Conservation (phyloP, 2,888 invertebrate genomes). For the Coremacera marginata region DNA sequence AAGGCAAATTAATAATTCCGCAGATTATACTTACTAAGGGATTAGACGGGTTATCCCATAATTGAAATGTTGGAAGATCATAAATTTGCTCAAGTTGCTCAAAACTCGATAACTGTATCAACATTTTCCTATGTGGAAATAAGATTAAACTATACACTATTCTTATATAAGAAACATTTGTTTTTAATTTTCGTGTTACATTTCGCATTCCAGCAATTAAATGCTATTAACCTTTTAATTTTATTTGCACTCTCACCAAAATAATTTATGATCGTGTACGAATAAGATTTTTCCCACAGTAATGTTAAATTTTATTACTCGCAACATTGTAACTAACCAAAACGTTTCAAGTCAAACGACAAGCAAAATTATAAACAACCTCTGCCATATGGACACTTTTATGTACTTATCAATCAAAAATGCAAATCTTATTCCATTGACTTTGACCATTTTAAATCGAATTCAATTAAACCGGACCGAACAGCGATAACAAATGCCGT, state of each 20-base stretch:
- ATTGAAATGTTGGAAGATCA: no score
- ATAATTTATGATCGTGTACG: slow-evolving; percentile 12
- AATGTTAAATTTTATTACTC: not conserved
- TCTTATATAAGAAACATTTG: not conserved
- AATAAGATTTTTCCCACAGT: not conserved
- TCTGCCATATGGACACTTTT: slow-evolving; percentile 21
- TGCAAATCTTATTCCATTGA: slow-evolving; percentile 30
- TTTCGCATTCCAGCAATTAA: not conserved
- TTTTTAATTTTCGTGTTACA: not conserved
- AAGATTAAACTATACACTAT: no score
- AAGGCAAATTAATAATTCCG: no score
- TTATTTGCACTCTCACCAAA: not conserved
- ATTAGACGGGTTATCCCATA: no score
- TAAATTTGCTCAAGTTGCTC: no score
- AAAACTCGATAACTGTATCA: no score
- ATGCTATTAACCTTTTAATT: slow-evolving; percentile 17
- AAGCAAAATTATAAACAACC: not conserved
- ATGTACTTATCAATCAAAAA: slow-evolving; percentile 25
- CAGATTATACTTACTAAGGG: no score
- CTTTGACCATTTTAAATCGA: slow-evolving; percentile 30
- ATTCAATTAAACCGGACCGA: slow-evolving; percentile 19
- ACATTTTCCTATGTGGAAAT: no score
- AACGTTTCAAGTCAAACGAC: no score
- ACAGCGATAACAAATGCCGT: not conserved
- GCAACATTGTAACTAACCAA: not conserved